These are phyloP conservation scores for Sacculina carcini DNA, from an alignment of 2,888 invertebrate species.

Conservation along the genomic window DNA sequence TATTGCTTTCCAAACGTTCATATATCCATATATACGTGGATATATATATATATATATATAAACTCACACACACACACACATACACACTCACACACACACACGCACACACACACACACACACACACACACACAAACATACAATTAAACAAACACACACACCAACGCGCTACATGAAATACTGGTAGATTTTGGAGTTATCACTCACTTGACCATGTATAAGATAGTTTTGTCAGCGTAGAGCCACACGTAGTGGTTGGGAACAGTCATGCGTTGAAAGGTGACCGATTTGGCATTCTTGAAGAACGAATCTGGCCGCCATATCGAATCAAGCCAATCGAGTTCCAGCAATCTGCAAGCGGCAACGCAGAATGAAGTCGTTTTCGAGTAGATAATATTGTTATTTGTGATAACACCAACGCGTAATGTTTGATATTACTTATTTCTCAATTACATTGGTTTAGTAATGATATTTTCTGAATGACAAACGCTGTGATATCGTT, in stretches of 20 bases:
- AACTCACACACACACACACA: neutral
- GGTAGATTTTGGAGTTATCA: too few species aligned
- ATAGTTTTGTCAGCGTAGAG: constrained; percentile 18
- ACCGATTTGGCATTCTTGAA: constrained; percentile 19
- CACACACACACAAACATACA: too few species aligned
- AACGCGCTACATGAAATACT: too few species aligned
- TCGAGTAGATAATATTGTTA: neutral
- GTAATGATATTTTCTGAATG: too few species aligned
- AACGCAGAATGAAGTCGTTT: neutral
- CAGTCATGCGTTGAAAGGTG: constrained; percentile 19
- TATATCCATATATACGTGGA: constrained; percentile 5
- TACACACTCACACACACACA: too few species aligned
- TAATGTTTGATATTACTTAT: too few species aligned
- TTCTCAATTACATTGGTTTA: too few species aligned
- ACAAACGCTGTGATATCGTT: too few species aligned
- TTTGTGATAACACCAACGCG: too few species aligned
- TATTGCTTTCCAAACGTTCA: neutral
- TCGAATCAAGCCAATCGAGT: constrained; percentile 17
- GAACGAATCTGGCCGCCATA: constrained; percentile 19
- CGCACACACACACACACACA: too few species aligned
- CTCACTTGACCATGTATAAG: constrained; percentile 20
- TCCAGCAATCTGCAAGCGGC: constrained; percentile 17
- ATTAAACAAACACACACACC: too few species aligned
- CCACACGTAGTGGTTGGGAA: constrained; percentile 20
- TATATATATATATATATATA: constrained; percentile 1